Evolutionary conservation across 1,140 invertebrate species (phyloP).

Genomic region (Yoshiicerus persimilis): DNA sequence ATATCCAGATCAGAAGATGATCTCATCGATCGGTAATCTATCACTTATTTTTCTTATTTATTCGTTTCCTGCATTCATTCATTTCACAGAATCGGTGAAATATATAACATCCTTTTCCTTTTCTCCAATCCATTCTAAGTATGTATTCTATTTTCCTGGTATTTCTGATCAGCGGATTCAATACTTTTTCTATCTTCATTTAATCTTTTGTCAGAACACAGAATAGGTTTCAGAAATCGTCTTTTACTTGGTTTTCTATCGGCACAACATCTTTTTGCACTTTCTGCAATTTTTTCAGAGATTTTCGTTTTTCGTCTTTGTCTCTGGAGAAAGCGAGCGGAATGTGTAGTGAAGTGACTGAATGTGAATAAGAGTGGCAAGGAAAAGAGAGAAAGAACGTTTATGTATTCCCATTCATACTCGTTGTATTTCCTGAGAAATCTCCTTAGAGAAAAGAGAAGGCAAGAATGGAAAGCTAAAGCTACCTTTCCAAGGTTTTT

Average conservation of each 20-base stretch:
- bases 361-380: not conserved
- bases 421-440: not conserved
- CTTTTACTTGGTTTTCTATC: not conserved
- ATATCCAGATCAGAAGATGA: constrained; percentile 72
- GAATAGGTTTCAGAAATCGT: not conserved
- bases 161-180: not conserved
- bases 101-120: not conserved
- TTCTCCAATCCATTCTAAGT: not conserved
- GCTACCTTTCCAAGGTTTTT: not conserved
- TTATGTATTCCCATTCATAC: not conserved
- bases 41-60: not conserved
- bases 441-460: not conserved
- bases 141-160: too few species aligned
- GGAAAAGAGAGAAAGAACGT: not conserved
- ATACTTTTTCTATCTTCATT: constrained; percentile 13
- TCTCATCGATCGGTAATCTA: constrained; percentile 69
- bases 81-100: not conserved
- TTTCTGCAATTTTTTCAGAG: not conserved
- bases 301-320: not conserved
- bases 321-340: not conserved
- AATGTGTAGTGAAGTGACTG: not conserved
- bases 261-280: constrained; percentile 21
- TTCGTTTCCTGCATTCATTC: not conserved
- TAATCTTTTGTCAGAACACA: constrained; percentile 8
- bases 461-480: not conserved